Percentiles rank a stretch among this genome's conserved stretches.
Evolutionary conservation across 1,140 invertebrate genomes (phyloP).

Genomic region (Drosophila kepulauana): DNA sequence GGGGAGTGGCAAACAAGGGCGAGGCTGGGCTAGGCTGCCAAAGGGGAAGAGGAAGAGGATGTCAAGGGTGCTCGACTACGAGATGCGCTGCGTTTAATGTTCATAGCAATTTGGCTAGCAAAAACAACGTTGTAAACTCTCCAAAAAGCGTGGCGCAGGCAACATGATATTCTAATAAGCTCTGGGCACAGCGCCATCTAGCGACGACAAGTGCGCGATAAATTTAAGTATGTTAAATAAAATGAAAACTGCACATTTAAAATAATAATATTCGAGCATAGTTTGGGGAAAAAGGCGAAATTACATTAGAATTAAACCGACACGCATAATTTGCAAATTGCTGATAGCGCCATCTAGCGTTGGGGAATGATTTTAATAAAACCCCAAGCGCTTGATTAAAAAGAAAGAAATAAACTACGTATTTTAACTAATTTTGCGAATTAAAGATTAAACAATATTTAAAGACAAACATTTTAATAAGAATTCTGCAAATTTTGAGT

Average conservation of each 20-base stretch:
- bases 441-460: no score
- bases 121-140: constrained; percentile 1
- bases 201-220: constrained; percentile 4
- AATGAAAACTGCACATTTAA: constrained; percentile 14
- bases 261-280: background rate
- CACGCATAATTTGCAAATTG: no score
- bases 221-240: constrained; percentile 4
- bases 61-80: constrained; percentile 33
- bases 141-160: background rate
- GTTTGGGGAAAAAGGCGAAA: background rate
- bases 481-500: no score
- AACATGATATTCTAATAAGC: constrained; percentile 41
- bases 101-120: constrained; percentile 22
- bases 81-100: constrained; percentile 52
- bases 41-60: background rate
- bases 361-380: no score
- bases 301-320: background rate
- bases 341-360: no score
- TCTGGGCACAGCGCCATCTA: constrained; percentile 39
- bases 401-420: no score
- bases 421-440: no score
- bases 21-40: background rate
- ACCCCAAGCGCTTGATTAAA: no score
- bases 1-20: background rate
- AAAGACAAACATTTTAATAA: no score